Evolutionary conservation across 2,797 vertebrate genomes (phyloP).

Genomic region (Halcyon badia): DNA sequence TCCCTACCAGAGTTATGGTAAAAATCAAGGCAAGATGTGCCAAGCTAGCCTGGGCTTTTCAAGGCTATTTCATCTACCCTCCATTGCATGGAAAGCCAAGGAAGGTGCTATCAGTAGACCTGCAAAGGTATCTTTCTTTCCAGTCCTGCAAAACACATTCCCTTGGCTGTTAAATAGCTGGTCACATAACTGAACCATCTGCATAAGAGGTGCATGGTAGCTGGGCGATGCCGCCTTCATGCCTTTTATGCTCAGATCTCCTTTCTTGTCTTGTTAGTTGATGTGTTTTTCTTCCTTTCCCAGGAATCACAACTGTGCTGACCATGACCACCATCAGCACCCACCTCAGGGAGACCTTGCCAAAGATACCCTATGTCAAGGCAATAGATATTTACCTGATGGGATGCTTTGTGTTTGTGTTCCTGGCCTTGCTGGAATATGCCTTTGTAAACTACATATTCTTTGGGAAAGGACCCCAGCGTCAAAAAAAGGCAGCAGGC

Average conservation of each 20-base stretch:
- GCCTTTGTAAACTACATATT: conserved; percentile 96
- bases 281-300: not conserved
- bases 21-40: conserved; percentile 84
- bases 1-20: conserved; percentile 86
- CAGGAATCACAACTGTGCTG: conserved; percentile 94
- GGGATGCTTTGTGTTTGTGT: conserved; percentile 95
- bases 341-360: conserved; percentile 93
- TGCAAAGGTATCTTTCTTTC: not conserved
- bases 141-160: not conserved
- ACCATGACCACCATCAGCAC: conserved; percentile 97
- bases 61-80: conserved; percentile 71
- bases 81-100: not conserved
- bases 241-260: not conserved
- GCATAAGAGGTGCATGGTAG: not conserved
- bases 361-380: conserved; percentile 95
- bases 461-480: conserved; percentile 92
- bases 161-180: not conserved
- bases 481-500: conserved; percentile 89
- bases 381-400: conserved; percentile 94
- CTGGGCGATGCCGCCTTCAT: not conserved
- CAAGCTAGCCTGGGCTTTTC: conserved; percentile 76
- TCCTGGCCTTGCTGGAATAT: conserved; percentile 92
- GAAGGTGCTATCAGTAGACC: not conserved
- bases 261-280: not conserved
- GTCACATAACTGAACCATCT: not conserved